Conservation (phyloP, 2,888 invertebrate genomes). For the Mesochorus sp. region DNA sequence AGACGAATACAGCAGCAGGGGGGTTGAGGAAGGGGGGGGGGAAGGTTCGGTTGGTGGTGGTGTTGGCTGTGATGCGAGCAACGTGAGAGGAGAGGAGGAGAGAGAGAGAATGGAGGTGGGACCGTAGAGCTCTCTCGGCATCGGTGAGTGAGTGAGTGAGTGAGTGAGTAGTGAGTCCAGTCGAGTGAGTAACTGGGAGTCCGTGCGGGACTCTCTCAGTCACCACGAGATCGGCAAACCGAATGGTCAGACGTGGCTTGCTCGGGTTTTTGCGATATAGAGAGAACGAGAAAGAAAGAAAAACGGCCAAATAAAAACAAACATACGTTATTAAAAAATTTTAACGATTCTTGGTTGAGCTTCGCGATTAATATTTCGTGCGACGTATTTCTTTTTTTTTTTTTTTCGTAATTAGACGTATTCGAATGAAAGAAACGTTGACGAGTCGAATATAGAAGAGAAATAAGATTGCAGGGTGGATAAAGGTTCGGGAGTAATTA, state of each 20-base stretch:
- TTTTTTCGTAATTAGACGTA: too few species aligned
- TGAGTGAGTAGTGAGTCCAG: slow-evolving; percentile 76
- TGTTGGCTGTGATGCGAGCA: slow-evolving; percentile 43
- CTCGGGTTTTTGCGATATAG: slow-evolving; percentile 62
- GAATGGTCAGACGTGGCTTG: slow-evolving; percentile 79
- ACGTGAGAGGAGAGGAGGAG: slow-evolving; percentile 73
- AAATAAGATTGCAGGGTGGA: too few species aligned
- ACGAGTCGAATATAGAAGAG: too few species aligned
- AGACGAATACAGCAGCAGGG: slow-evolving; percentile 23
- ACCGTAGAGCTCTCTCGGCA: slow-evolving; percentile 48
- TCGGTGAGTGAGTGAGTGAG: slow-evolving; percentile 63
- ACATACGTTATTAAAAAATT: too few species aligned
- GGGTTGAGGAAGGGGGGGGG: slow-evolving; percentile 44
- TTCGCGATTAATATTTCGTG: too few species aligned
- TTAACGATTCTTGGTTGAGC: too few species aligned
- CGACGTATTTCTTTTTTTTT: too few species aligned
- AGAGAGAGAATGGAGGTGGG: slow-evolving; percentile 71
- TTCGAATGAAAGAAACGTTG: too few species aligned
- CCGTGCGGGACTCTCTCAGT: slow-evolving; percentile 79
- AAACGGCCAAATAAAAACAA: slow-evolving; percentile 2
- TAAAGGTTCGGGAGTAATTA: too few species aligned
- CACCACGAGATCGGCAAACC: slow-evolving; percentile 82
- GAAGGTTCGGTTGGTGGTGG: slow-evolving; percentile 49
- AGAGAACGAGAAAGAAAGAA: background rate
- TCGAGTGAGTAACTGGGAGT: slow-evolving; percentile 79